Evolutionary conservation across 2,113 vertebrate genomes (phyloP).

Genomic region (Xyrauchen texanus): DNA sequence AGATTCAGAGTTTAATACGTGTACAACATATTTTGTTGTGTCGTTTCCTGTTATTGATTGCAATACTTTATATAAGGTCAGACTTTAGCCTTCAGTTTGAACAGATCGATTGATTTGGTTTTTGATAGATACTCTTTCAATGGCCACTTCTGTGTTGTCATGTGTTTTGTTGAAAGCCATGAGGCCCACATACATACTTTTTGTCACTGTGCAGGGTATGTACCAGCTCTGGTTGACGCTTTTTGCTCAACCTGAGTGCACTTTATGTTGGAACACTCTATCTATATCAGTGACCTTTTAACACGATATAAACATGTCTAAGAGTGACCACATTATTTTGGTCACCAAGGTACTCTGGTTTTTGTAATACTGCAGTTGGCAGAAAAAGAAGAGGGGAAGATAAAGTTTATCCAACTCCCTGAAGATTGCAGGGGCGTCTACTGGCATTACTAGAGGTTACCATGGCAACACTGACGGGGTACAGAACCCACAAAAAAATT

Average conservation of each 20-base stretch:
- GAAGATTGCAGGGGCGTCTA: conserved; percentile 50
- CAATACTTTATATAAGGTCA: conserved; percentile 45
- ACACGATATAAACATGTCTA: background rate
- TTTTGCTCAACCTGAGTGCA: background rate
- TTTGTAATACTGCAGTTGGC: background rate
- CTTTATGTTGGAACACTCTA: background rate
- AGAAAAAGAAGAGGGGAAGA: conserved; percentile 19
- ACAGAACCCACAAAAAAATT: conserved; percentile 40
- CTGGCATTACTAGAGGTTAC: conserved; percentile 58
- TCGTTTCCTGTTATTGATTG: conserved; percentile 64
- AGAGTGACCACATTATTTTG: background rate
- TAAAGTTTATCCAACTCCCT: conserved; percentile 40
- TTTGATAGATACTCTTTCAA: conserved; percentile 43
- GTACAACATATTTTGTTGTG: background rate
- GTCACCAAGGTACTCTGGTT: too few relatives aligned
- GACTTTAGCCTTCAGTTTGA: background rate
- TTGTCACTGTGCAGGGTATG: background rate
- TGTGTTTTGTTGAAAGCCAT: too few relatives aligned
- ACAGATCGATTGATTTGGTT: conserved; percentile 57
- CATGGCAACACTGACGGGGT: conserved; percentile 68
- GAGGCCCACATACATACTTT: background rate
- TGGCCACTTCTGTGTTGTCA: background rate
- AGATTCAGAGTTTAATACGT: background rate
- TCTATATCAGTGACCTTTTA: background rate
- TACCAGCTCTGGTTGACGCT: background rate